These are phyloP conservation scores for Lycocorax pyrrhopterus DNA, from an alignment of 2,113 vertebrate genomes.

Conservation along the genomic window DNA sequence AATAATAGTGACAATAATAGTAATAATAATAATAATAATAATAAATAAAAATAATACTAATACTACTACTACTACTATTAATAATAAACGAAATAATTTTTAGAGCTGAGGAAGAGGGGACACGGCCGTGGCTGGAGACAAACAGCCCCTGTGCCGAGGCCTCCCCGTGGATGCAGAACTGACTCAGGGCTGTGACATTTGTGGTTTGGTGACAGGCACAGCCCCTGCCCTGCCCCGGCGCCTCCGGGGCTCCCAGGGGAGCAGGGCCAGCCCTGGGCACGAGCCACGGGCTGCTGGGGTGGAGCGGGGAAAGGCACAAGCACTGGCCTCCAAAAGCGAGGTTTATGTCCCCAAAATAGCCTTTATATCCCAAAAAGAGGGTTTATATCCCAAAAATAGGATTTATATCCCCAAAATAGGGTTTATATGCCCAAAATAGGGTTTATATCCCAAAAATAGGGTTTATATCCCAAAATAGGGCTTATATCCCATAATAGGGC, in stretches of 20 bases:
- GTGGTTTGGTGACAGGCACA: not conserved
- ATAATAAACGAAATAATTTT: not conserved
- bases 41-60: too few species aligned
- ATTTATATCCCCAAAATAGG: too few species aligned
- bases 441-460: too few species aligned
- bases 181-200: not conserved
- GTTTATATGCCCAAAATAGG: too few species aligned
- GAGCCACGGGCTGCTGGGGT: not conserved
- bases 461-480: too few species aligned
- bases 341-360: too few species aligned
- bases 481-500: too few species aligned
- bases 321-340: rapidly evolving
- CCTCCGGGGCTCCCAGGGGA: not conserved
- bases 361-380: too few species aligned
- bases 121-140: not conserved
- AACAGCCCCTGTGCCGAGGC: not conserved
- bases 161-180: not conserved
- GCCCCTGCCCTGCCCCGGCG: rapidly evolving
- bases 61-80: too few species aligned
- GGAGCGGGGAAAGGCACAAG: not conserved
- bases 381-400: too few species aligned
- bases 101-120: not conserved
- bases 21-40: not conserved
- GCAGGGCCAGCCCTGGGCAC: rapidly evolving
- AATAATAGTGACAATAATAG: too few species aligned